Conservation (phyloP, 2,797 vertebrate genomes). For the Delichon dasypus region DNA sequence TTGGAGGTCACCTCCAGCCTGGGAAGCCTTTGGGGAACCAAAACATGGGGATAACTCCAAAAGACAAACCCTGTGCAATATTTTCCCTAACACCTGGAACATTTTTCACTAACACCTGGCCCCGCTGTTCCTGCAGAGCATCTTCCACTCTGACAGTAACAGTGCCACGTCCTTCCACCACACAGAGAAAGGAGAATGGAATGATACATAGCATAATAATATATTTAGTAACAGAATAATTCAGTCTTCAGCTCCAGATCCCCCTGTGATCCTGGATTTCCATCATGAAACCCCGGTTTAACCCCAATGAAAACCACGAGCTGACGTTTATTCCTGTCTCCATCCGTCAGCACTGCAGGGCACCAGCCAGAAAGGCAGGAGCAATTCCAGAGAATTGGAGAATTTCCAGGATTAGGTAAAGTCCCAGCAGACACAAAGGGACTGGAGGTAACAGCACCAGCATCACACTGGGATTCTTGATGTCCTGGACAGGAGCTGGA, state of each 20-base stretch:
- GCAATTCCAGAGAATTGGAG: neutral
- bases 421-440: neutral
- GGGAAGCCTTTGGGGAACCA: neutral
- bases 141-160: rapidly evolving
- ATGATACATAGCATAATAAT: rapidly evolving
- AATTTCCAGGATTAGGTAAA: neutral
- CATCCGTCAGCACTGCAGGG: rapidly evolving
- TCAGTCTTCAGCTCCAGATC: neutral
- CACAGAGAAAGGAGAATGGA: neutral
- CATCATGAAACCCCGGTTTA: neutral
- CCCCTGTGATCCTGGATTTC: neutral
- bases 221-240: neutral
- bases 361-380: neutral
- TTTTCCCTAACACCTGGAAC: neutral
- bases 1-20: neutral
- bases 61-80: neutral
- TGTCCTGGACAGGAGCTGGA: neutral
- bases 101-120: neutral
- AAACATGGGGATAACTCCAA: neutral
- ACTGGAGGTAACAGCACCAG: neutral
- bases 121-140: neutral
- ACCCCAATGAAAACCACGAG: neutral
- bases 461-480: neutral
- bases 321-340: neutral
- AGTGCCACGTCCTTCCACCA: rapidly evolving